These are phyloP conservation scores for Pollenia amentaria DNA, from an alignment of 2,888 invertebrate species.

Conservation along the genomic window DNA sequence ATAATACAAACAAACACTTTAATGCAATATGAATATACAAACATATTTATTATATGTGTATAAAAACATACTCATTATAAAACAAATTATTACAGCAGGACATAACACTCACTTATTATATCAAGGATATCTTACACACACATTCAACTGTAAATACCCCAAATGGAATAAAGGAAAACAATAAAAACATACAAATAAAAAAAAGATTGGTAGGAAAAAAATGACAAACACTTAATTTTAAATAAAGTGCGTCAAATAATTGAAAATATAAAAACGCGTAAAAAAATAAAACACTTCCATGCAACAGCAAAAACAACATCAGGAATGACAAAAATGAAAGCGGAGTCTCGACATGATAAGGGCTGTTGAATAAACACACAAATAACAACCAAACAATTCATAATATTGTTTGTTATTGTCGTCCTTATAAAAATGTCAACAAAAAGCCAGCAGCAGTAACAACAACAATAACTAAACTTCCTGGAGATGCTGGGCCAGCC, in stretches of 20 bases:
- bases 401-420: conserved; percentile 68
- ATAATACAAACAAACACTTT: background rate
- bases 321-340: conserved; percentile 21
- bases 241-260: conserved; percentile 73
- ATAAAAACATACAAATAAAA: conserved; percentile 23
- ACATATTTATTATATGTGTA: background rate
- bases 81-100: conserved; percentile 74
- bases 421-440: conserved; percentile 76
- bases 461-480: conserved; percentile 46
- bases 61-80: conserved; percentile 62
- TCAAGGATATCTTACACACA: conserved; percentile 40
- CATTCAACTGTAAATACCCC: conserved; percentile 50
- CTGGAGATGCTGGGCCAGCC: conserved; percentile 8
- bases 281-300: conserved; percentile 60
- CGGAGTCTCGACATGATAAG: conserved; percentile 74
- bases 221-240: conserved; percentile 73
- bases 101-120: conserved; percentile 63
- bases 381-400: conserved; percentile 63
- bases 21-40: conserved; percentile 15
- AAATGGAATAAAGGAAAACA: conserved; percentile 4
- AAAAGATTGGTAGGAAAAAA: conserved; percentile 58
- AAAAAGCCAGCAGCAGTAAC: conserved; percentile 35
- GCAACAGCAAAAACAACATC: conserved; percentile 16
- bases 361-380: conserved; percentile 69
- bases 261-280: conserved; percentile 68